These are phyloP conservation scores for Xylota sylvarum DNA, from an alignment of 2,888 invertebrate genomes.

Conservation along the genomic window DNA sequence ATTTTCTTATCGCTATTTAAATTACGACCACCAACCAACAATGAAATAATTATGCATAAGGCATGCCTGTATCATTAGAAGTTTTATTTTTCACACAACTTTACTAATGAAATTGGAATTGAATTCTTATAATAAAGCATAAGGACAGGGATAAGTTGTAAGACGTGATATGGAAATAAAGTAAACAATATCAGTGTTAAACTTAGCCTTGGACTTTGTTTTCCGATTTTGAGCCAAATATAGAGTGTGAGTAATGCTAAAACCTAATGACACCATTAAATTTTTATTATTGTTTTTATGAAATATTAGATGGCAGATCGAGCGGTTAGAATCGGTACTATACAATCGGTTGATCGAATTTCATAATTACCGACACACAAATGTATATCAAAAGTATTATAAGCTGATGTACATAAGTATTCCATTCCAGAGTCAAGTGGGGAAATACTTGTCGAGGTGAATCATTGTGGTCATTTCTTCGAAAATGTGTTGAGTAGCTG, in stretches of 20 bases:
- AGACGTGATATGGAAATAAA: slow-evolving; percentile 7
- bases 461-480: neutral
- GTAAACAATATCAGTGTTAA: neutral
- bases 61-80: neutral
- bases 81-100: neutral
- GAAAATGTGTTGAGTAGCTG: too few species aligned
- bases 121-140: neutral
- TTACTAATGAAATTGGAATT: slow-evolving; percentile 2
- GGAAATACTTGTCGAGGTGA: neutral
- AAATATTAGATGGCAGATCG: neutral
- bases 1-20: slow-evolving; percentile 3
- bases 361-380: too few species aligned
- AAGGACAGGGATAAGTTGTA: neutral
- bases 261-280: slow-evolving; percentile 5
- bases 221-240: neutral
- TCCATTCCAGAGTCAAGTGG: neutral
- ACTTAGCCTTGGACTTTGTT: neutral
- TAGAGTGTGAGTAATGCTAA: neutral
- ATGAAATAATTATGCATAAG: neutral
- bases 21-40: too few species aligned
- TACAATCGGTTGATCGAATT: neutral
- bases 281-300: neutral
- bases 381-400: neutral
- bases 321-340: neutral
- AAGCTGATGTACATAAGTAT: neutral